phyloP scores from a whole-genome alignment of 2,888 invertebrate genomes.

The Theretra japonica region DNA sequence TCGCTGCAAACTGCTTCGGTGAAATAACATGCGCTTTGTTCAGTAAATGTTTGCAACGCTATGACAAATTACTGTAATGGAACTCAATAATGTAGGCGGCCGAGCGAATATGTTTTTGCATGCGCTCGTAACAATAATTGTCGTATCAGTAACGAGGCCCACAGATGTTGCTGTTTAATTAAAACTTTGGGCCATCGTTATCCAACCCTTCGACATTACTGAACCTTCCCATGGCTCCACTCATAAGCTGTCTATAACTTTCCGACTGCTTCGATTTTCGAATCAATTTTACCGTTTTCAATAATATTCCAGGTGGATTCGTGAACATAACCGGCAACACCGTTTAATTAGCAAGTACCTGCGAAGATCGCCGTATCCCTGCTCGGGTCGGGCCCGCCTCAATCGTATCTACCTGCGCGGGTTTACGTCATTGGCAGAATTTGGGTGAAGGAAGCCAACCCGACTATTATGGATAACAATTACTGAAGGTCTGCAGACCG shows the following conservation, averaged over 20 bases:
- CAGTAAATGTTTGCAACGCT: neutral
- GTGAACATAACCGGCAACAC: constrained; percentile 43
- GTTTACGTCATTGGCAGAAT: constrained; percentile 52
- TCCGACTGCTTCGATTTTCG: constrained; percentile 52
- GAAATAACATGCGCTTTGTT: neutral
- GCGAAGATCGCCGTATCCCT: constrained; percentile 44
- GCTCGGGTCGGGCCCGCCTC: constrained; percentile 3
- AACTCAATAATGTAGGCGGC: neutral
- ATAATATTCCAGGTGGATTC: constrained; percentile 49
- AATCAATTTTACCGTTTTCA: constrained; percentile 56
- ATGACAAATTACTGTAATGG: constrained; percentile 15
- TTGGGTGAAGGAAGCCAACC: constrained; percentile 40
- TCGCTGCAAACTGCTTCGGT: neutral
- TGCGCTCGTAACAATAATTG: constrained; percentile 71
- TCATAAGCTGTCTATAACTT: constrained; percentile 64
- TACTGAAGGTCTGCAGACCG: constrained; percentile 53
- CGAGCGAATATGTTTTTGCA: constrained; percentile 53
- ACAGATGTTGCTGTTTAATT: constrained; percentile 81
- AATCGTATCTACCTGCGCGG: constrained; percentile 42
- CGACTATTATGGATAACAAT: constrained; percentile 58
- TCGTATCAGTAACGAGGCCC: constrained; percentile 65
- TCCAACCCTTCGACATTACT: constrained; percentile 73
- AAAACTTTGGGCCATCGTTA: constrained; percentile 77
- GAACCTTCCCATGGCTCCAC: constrained; percentile 59
- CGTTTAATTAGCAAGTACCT: constrained; percentile 55